Percentiles rank a stretch among this genome's conserved stretches.
phyloP scores from a whole-genome alignment of 2,888 invertebrate species.

The Drosophila subquinaria region DNA sequence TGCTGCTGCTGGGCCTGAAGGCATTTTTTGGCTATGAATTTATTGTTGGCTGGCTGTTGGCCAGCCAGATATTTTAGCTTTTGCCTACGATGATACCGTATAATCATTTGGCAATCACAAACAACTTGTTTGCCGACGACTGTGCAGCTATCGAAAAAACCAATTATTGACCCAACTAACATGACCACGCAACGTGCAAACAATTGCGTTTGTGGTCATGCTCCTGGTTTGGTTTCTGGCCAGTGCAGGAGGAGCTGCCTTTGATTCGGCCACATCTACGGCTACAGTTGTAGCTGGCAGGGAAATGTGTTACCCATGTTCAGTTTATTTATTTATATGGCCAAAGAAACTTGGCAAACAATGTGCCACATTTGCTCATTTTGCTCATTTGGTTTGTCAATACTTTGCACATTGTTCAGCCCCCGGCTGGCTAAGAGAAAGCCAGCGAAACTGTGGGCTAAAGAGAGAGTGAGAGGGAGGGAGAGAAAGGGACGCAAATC shows the following conservation, averaged over 20 bases:
- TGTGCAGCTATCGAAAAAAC: slow-evolving; percentile 58
- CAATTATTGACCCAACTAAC: slow-evolving; percentile 76
- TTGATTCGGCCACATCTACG: slow-evolving; percentile 4
- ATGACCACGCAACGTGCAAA: slow-evolving; percentile 78
- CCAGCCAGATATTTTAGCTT: slow-evolving; percentile 52
- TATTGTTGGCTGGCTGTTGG: slow-evolving; percentile 29
- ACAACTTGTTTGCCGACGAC: slow-evolving; percentile 70
- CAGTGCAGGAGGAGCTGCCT: slow-evolving; percentile 16
- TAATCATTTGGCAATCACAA: slow-evolving; percentile 79
- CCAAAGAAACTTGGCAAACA: slow-evolving; percentile 52
- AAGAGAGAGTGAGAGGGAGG: not conserved
- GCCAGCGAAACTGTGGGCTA: not conserved
- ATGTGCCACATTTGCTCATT: slow-evolving; percentile 68
- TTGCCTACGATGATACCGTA: slow-evolving; percentile 56
- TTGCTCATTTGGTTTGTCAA: slow-evolving; percentile 72
- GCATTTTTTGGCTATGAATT: slow-evolving; percentile 32
- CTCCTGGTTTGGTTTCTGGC: slow-evolving; percentile 29
- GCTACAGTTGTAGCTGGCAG: slow-evolving; percentile 36
- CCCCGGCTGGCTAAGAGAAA: slow-evolving; percentile 6
- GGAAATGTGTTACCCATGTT: slow-evolving; percentile 69
- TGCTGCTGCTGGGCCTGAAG: not conserved
- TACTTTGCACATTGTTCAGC: slow-evolving; percentile 60
- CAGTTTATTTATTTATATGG: slow-evolving; percentile 70
- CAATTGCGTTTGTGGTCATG: slow-evolving; percentile 72
- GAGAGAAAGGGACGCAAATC: slow-evolving; percentile 29